phyloP scores from a whole-genome alignment of 2,888 invertebrate species.

The Cheilosia vulpina region DNA sequence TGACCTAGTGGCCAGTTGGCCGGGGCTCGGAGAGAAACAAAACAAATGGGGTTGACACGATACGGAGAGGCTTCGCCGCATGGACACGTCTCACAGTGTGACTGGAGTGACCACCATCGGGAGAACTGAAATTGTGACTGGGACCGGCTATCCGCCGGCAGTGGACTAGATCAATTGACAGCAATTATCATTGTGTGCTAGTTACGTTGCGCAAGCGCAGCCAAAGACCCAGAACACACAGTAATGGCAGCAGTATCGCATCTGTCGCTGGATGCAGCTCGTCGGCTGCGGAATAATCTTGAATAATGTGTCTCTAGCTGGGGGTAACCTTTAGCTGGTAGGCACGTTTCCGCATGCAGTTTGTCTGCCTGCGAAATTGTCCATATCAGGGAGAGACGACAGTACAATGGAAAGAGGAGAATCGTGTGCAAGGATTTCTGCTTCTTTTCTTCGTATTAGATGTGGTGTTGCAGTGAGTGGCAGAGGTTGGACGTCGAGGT shows the following conservation, averaged over 20 bases:
- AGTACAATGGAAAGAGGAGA: slow-evolving; percentile 57
- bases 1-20: slow-evolving; percentile 63
- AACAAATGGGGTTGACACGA: slow-evolving; percentile 71
- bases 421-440: slow-evolving; percentile 61
- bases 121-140: slow-evolving; percentile 31
- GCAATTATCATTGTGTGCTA: slow-evolving; percentile 74
- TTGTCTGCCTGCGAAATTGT: slow-evolving; percentile 34
- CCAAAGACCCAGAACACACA: slow-evolving; percentile 37
- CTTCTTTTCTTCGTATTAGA: slow-evolving; percentile 24
- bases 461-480: slow-evolving; percentile 3
- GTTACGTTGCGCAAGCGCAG: slow-evolving; percentile 68
- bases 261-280: slow-evolving; percentile 38
- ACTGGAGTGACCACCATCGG: slow-evolving; percentile 67
- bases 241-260: slow-evolving; percentile 28
- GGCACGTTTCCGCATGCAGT: slow-evolving; percentile 69
- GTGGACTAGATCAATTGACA: slow-evolving; percentile 73
- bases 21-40: slow-evolving; percentile 16
- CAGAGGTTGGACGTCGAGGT: slow-evolving; percentile 53
- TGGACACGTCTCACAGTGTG: slow-evolving; percentile 64
- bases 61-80: slow-evolving; percentile 42
- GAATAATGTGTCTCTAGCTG: slow-evolving; percentile 72
- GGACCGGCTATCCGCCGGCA: slow-evolving; percentile 65
- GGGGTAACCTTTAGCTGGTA: slow-evolving; percentile 67
- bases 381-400: slow-evolving; percentile 12
- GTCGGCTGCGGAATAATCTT: slow-evolving; percentile 51